Conservation (phyloP, 1,140 invertebrate genomes). For the Neoseiulus cucumeris region DNA sequence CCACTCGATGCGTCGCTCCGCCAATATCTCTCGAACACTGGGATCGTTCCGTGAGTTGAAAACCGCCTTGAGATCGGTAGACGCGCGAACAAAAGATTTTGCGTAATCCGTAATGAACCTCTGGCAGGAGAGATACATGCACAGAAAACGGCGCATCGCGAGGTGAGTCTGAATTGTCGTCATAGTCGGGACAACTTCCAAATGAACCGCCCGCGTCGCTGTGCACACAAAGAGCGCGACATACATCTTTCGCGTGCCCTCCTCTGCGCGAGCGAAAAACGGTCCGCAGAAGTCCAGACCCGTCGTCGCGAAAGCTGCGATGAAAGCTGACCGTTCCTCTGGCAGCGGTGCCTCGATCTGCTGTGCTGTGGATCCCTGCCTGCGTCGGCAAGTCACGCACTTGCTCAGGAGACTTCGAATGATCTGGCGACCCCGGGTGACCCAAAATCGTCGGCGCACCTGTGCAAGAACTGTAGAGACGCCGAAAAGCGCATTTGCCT, state of each 20-base stretch:
- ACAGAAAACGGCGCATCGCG: not conserved
- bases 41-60: not conserved
- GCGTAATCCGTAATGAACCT: not conserved
- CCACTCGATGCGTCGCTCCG: not conserved
- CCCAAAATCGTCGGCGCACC: too few species aligned
- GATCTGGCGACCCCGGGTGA: too few species aligned
- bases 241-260: conserved; percentile 24
- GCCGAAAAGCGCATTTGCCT: too few species aligned
- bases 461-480: too few species aligned
- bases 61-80: too few species aligned
- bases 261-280: not conserved
- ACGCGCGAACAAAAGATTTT: too few species aligned
- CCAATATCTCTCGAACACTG: not conserved
- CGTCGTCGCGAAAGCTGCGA: not conserved
- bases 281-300: conserved; percentile 7
- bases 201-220: conserved; percentile 27
- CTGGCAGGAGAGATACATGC: not conserved
- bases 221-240: conserved; percentile 30
- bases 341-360: conserved; percentile 11
- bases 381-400: not conserved
- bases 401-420: not conserved
- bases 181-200: conserved; percentile 26
- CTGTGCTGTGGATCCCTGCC: not conserved
- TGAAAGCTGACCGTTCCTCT: not conserved
- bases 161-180: conserved; percentile 18